Percentiles rank a stretch among this genome's conserved stretches.
Conservation (phyloP, 53 echinoderm and acorn worm genomes). For the Hippasteria phrygiana region DNA sequence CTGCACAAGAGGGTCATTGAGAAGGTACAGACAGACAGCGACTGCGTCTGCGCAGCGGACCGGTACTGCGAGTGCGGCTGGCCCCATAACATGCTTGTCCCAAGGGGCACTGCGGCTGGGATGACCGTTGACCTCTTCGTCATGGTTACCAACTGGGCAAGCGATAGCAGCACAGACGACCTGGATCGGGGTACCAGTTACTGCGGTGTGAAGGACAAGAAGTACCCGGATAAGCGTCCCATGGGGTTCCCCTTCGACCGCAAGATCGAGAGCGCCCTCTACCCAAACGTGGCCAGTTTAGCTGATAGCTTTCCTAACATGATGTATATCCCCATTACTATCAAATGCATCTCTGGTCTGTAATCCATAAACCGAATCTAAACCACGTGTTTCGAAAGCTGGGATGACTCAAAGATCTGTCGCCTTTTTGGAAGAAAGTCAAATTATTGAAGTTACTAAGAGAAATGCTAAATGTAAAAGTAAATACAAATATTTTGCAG, state of each 20-base stretch:
- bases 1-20: neutral
- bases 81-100: conserved; percentile 70
- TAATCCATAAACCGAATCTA: too few species aligned
- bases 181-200: conserved; percentile 75
- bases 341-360: neutral
- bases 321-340: neutral
- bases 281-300: neutral
- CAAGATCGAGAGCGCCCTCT: conserved; percentile 22
- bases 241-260: conserved; percentile 81
- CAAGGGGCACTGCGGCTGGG: conserved; percentile 61
- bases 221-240: conserved; percentile 66
- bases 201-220: conserved; percentile 63
- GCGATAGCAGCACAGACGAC: conserved; percentile 44
- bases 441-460: too few species aligned
- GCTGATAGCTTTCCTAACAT: neutral
- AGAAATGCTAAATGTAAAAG: too few species aligned
- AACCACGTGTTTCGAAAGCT: too few species aligned
- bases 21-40: neutral
- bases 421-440: too few species aligned
- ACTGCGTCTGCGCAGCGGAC: conserved; percentile 16
- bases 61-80: conserved; percentile 80
- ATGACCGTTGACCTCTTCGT: conserved; percentile 65
- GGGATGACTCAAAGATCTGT: too few species aligned
- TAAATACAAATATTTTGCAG: too few species aligned
- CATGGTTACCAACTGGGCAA: conserved; percentile 65